phyloP scores from a whole-genome alignment of 1,140 invertebrate species.

The Calliopsis andreniformis region DNA sequence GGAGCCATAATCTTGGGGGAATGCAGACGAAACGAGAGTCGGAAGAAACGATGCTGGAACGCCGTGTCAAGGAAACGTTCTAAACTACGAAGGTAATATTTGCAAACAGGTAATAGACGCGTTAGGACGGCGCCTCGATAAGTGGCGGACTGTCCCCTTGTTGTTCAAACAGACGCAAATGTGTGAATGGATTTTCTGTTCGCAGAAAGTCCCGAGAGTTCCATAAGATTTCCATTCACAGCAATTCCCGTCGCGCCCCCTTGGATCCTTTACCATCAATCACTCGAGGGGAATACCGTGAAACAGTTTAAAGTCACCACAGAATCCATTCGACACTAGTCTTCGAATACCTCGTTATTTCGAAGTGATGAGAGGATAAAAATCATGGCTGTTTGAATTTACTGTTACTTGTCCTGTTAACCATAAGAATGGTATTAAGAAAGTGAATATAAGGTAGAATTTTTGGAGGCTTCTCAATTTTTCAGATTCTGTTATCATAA shows the following conservation, averaged over 20 bases:
- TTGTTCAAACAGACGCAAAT: constrained; percentile 60
- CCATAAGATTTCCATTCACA: constrained; percentile 69
- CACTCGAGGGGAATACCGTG: constrained; percentile 19
- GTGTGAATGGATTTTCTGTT: constrained; percentile 74
- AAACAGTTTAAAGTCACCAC: constrained; percentile 1
- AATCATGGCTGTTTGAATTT: too few species aligned
- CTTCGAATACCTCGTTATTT: too few species aligned
- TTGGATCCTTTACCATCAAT: constrained; percentile 53
- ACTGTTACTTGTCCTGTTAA: too few species aligned
- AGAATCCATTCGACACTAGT: neutral
- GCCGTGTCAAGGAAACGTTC: constrained; percentile 61
- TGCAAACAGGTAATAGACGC: constrained; percentile 74
- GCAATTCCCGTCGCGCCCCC: constrained; percentile 30
- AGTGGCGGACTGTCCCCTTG: constrained; percentile 65
- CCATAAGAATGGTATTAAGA: too few species aligned
- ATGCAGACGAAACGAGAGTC: constrained; percentile 15
- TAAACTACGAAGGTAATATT: constrained; percentile 70
- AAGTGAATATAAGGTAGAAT: too few species aligned
- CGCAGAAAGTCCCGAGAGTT: constrained; percentile 65
- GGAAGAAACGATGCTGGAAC: constrained; percentile 42
- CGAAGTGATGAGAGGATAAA: too few species aligned
- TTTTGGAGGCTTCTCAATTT: too few species aligned
- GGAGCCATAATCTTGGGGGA: constrained; percentile 1
- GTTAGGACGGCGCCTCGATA: constrained; percentile 74
- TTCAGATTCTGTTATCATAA: too few species aligned